These are phyloP conservation scores for Desmodus rotundus DNA, from an alignment of 2,113 vertebrate genomes.

Conservation along the genomic window DNA sequence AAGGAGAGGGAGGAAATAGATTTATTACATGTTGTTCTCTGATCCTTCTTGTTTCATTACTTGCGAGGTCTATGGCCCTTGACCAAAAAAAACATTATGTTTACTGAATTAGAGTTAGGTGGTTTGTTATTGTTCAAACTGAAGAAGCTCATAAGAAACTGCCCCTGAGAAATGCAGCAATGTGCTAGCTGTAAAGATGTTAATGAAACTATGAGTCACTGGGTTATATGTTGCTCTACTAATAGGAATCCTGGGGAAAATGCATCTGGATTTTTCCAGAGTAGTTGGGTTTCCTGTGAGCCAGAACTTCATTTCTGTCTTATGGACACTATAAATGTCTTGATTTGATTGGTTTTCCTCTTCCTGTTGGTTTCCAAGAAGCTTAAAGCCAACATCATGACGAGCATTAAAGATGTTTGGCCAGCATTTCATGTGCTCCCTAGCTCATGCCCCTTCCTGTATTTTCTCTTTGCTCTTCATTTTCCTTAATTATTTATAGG, in stretches of 20 bases:
- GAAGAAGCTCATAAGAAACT: background rate
- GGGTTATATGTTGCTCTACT: background rate
- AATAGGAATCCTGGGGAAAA: background rate
- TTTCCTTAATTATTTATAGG: background rate
- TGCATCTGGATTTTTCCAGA: background rate
- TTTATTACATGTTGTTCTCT: background rate
- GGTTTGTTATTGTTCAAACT: background rate
- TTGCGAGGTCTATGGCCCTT: background rate
- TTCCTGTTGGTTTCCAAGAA: background rate
- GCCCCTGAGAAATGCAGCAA: background rate
- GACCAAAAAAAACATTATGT: background rate
- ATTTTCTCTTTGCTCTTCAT: slow-evolving; percentile 6
- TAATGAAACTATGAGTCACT: background rate
- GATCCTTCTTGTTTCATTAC: background rate
- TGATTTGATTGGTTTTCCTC: background rate
- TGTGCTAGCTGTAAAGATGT: background rate
- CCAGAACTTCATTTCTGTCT: background rate
- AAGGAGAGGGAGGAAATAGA: background rate
- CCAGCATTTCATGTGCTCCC: background rate
- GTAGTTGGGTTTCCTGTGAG: background rate
- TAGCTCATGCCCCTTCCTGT: background rate
- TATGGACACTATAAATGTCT: background rate
- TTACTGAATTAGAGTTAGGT: background rate
- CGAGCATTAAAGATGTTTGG: background rate
- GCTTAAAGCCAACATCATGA: background rate